Base-by-base conservation (phyloP, 2,888 invertebrate genomes). In the Amphiduros pacificus region DNA sequence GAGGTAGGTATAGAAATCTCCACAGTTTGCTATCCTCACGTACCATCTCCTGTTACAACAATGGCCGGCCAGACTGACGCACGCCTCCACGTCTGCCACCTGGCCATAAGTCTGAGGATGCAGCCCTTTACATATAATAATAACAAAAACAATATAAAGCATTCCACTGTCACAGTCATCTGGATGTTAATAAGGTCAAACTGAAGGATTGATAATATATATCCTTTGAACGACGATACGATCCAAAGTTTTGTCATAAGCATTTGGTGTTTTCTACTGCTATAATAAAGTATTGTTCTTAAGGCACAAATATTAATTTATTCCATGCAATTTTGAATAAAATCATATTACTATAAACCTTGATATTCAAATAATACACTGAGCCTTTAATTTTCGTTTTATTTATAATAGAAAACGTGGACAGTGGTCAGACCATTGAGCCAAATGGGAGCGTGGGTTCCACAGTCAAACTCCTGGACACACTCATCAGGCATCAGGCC, bases 1-100 rank as follows among this genome's bases (percentile, higher is more conserved):
- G 36, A 64, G 65, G 61, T 74, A 76, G 2, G 71, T 57, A 56
- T 67, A 72, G 62, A 66, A 74, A 20, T 64, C 68, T 11, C 71
- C 72, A 59, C 75, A 76, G 63, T 74, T 73, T 9, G 66, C 65
- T 20, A 68, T 62, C 51, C 65, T 54, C 52, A 65, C 67, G 56
- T 58, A 49, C 68, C 68, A 68, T 2, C 62, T 26, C 27, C 60
- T 40, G n/a, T 22, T 32, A 41, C 68, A 68, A 49, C 68, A 68
- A 28, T 60, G 31, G 6, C 64, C 64, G 1, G 55, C 54, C 17
- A 66, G 56, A 36, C 59, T 62, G 22, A 55, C 55, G 49, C 66
- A 66, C 9, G 62, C 66, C 55, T 54, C 55, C 31, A 52, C 28
- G 31, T 66, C 66, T 11, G 54, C 54, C 20, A 60, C 62, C 31